Evolutionary conservation across 1,140 invertebrate species (phyloP), one percentile per base, ranked within the genome.

Genomic region (Brachystomella parvula): DNA sequence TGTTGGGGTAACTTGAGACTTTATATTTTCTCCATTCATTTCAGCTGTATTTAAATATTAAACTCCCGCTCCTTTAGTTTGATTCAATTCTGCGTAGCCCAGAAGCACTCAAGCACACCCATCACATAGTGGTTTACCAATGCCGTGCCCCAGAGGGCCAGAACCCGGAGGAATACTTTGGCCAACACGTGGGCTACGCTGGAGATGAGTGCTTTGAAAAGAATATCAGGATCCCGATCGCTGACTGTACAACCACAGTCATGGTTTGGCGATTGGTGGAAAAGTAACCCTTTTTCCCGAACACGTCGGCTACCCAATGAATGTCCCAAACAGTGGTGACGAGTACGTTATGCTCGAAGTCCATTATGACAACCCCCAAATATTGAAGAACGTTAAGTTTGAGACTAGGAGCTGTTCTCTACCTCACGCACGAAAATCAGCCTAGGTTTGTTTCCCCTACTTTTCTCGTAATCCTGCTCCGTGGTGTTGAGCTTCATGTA

Each of bases 331-430:
- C 6, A 21, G 6, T 24, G n/a, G 2, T 15, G 82, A 82, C 3
- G 85, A 84, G 1, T 93, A 87, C 79, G 92, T 90, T 76, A 90
- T 92, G 88, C 79, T 93, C 1, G 89, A 94, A 79, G 84, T 90
- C 69, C 90, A 94, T 79, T 94, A 92, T 75, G 90, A 92, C 74
- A 91, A 88, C 79, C 86, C 85, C 3, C 12, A 66, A 2, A 21
- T 60, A 39, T 2, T 59, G 9, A 21, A 3, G 28, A 33, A 33
- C 17, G 32, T 61, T 15, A 19, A 66, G 31, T 66, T 66, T 49
- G 32, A 44, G 44, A 61, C 57, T 28, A 39, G 58, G 56, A 3
- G 31, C 30, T 31, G 12, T 2, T 28, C 19, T 66, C 9, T 66
- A 29, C 47, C 39, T 60, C 31, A 66, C 64, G 21, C n/a, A n/a